Evolutionary conservation across 1,140 invertebrate genomes (phyloP).

Genomic region (Nephotettix cincticeps): DNA sequence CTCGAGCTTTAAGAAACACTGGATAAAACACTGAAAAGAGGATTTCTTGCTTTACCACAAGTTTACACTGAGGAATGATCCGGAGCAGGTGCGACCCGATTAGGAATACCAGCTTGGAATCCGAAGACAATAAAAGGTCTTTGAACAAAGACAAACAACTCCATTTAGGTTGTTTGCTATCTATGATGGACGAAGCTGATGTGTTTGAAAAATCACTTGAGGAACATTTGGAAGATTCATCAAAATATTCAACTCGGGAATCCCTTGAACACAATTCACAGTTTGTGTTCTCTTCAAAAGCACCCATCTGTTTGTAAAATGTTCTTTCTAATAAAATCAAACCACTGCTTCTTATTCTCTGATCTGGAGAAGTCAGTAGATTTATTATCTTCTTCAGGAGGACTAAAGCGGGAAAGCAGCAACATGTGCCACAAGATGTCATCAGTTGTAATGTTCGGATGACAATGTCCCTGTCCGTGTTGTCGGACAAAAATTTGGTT

Average conservation of each 20-base stretch:
- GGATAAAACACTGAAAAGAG: constrained; percentile 61
- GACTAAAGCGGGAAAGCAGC: constrained; percentile 58
- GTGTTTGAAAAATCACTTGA: constrained; percentile 12
- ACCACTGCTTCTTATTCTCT: constrained; percentile 42
- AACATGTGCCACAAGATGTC: constrained; percentile 59
- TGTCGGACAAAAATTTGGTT: constrained; percentile 52
- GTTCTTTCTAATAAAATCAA: constrained; percentile 56
- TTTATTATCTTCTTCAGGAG: constrained; percentile 46
- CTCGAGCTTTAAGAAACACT: constrained; percentile 57
- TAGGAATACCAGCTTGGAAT: constrained; percentile 55
- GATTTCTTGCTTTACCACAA: constrained; percentile 56
- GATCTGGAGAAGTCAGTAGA: constrained; percentile 46
- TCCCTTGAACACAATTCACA: constrained; percentile 17
- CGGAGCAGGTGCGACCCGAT: constrained; percentile 59
- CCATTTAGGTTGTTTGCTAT: constrained; percentile 33
- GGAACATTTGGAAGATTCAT: constrained; percentile 26
- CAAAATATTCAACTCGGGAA: neutral
- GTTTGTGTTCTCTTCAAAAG: constrained; percentile 45
- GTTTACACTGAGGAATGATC: constrained; percentile 55
- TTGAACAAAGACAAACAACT: constrained; percentile 54
- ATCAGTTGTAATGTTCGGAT: constrained; percentile 55
- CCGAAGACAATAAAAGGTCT: constrained; percentile 54
- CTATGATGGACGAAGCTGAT: neutral
- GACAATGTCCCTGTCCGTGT: constrained; percentile 48
- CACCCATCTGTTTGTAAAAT: constrained; percentile 59